These are phyloP conservation scores for Puntigrus tetrazona DNA, from an alignment of 2,113 vertebrate genomes.

Conservation along the genomic window DNA sequence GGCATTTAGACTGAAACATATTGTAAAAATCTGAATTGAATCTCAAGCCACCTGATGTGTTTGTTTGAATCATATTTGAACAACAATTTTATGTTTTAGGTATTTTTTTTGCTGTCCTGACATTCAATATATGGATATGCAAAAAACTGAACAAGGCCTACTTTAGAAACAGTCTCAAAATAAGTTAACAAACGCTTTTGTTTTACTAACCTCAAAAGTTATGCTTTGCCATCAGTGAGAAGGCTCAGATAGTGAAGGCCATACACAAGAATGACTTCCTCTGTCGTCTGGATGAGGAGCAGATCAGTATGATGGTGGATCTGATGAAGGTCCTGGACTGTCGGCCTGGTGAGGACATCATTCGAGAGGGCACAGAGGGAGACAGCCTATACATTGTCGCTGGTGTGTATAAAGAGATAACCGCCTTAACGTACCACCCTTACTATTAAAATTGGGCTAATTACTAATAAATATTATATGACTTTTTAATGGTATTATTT, in stretches of 20 bases:
- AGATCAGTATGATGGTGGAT: conserved; percentile 77
- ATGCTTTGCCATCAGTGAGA: conserved; percentile 69
- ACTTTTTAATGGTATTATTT: too few species aligned
- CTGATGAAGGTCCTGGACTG: conserved; percentile 59
- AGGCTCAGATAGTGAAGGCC: conserved; percentile 71
- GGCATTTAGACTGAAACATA: too few species aligned
- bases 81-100: too few species aligned
- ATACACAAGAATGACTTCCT: conserved; percentile 79
- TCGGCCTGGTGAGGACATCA: conserved; percentile 65
- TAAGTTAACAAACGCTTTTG: neutral
- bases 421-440: neutral
- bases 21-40: too few species aligned
- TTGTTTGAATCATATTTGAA: too few species aligned
- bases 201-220: neutral
- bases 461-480: too few species aligned
- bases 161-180: neutral
- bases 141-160: neutral
- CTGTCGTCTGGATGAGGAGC: conserved; percentile 79
- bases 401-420: conserved; percentile 62
- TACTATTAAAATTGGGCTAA: too few species aligned
- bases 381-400: conserved; percentile 81
- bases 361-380: conserved; percentile 78
- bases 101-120: too few species aligned
- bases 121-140: neutral
- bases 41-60: too few species aligned